Evolutionary conservation across 2,113 vertebrate genomes (phyloP), one percentile per base, ranked within the genome.

Genomic region (Nannospalax galili): DNA sequence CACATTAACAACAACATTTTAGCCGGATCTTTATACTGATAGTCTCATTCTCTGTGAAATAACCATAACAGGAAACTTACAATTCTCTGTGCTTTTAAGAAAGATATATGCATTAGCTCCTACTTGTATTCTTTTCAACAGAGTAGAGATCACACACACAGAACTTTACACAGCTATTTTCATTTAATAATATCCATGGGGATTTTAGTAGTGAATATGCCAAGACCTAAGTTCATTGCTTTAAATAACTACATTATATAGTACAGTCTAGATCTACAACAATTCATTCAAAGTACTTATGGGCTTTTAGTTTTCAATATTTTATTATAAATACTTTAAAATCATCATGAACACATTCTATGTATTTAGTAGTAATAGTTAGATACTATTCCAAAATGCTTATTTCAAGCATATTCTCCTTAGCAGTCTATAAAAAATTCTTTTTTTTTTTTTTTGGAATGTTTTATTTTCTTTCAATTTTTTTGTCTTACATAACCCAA

Each of bases 221-320:
- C 79, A 88, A 85, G 32, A 85, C 62, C 32, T 26, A 85, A 17
- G 19, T 22, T 37, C 65, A n/a, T n/a, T n/a, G n/a, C n/a, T n/a
- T 93, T 81, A 74, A 60, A 74, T 92, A 93, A 30, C 35, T 92
- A 65, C 3, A 45, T 74, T 65, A 64, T 74, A 84, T 88, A 79
- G 19, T 58, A 79, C 17, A 69, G 1, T 9, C 56, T 65, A 70
- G 19, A 65, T 42, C 7, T 75, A 45, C 32, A 74, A n/a, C 5
- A 69, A 78, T 69, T 32, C 42, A 88, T 64, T 79, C 40, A 92
- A 69, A 37, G 12, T 73, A 32, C 78, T 92, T 10, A 37, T 91
- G 7, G 40, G 60, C 42, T 92, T 95, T 94, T 64, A 77, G 19
- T 77, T 92, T 89, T 28, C 30, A 81, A 11, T 52, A 52, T 52